Percentiles rank a stretch among this genome's conserved stretches.
phyloP scores from a whole-genome alignment of 1,140 invertebrate genomes.

The Penaeus japonicus region DNA sequence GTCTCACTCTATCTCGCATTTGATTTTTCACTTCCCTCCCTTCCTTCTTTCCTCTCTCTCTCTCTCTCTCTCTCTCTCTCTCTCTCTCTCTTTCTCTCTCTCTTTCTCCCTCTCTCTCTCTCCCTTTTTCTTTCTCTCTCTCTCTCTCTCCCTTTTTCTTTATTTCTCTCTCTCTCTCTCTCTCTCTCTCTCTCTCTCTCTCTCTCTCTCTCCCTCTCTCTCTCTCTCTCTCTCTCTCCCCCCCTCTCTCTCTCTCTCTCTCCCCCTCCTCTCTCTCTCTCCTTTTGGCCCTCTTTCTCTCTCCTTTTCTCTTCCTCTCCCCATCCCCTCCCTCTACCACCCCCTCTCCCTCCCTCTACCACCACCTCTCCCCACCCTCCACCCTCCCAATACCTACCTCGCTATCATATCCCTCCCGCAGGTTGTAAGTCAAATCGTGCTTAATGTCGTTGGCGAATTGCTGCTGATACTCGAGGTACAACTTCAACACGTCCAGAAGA shows the following conservation, averaged over 20 bases:
- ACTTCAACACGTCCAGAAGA: conserved; percentile 84
- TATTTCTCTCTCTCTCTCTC: background rate
- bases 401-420: conserved; percentile 90
- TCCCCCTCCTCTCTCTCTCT: background rate
- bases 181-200: background rate
- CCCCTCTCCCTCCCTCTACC: too few species aligned
- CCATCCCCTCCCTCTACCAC: background rate
- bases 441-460: conserved; percentile 92
- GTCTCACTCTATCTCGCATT: too few species aligned
- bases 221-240: background rate
- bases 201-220: background rate
- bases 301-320: too few species aligned
- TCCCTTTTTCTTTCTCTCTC: background rate
- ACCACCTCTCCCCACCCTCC: background rate
- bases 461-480: conserved; percentile 94
- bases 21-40: too few species aligned
- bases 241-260: background rate
- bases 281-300: background rate
- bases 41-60: too few species aligned
- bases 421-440: conserved; percentile 94
- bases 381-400: conserved; percentile 68
- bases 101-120: too few species aligned
- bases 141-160: background rate
- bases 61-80: too few species aligned
- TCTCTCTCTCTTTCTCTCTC: too few species aligned